Percentiles rank a stretch among this genome's conserved stretches.
Evolutionary conservation across 2,888 invertebrate species (phyloP).

Genomic region (Prosopocoilus inquinatus): DNA sequence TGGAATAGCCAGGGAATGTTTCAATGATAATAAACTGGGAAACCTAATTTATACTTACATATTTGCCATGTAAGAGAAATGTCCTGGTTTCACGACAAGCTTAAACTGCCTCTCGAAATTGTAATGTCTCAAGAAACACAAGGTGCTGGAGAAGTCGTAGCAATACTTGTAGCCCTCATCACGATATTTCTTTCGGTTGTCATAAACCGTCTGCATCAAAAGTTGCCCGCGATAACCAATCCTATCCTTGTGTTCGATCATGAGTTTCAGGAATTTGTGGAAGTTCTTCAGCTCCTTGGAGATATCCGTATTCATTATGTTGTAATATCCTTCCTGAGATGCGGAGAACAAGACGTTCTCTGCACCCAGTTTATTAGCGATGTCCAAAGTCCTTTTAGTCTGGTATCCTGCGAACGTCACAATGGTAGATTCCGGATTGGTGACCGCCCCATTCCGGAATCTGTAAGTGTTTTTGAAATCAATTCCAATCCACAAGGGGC

Average conservation of each 20-base stretch:
- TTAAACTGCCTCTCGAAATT: conserved; percentile 62
- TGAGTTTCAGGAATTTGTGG: conserved; percentile 61
- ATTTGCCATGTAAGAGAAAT: conserved; percentile 61
- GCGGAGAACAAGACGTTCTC: conserved; percentile 58
- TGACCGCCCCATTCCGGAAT: conserved; percentile 59
- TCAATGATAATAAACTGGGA: background rate
- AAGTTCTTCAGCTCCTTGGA: conserved; percentile 60
- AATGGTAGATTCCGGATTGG: conserved; percentile 59
- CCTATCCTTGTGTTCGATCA: conserved; percentile 63
- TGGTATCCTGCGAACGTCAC: conserved; percentile 61
- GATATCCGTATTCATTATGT: conserved; percentile 59
- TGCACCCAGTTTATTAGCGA: conserved; percentile 60
- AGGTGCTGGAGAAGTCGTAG: conserved; percentile 63
- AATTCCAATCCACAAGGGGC: conserved; percentile 63
- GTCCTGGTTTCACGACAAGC: conserved; percentile 62
- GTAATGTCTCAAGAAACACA: conserved; percentile 61
- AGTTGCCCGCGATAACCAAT: conserved; percentile 61
- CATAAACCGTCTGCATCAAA: conserved; percentile 45
- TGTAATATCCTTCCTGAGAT: conserved; percentile 27
- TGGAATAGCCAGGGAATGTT: background rate
- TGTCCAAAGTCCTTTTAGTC: conserved; percentile 62
- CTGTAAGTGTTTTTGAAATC: conserved; percentile 54
- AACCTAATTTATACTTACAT: conserved; percentile 56
- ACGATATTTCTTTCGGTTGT: conserved; percentile 40
- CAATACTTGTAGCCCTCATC: conserved; percentile 60